Percentiles rank a stretch among this genome's conserved stretches.
These are phyloP conservation scores for Melipona bicolor DNA, from an alignment of 2,888 invertebrate genomes.

Conservation along the genomic window DNA sequence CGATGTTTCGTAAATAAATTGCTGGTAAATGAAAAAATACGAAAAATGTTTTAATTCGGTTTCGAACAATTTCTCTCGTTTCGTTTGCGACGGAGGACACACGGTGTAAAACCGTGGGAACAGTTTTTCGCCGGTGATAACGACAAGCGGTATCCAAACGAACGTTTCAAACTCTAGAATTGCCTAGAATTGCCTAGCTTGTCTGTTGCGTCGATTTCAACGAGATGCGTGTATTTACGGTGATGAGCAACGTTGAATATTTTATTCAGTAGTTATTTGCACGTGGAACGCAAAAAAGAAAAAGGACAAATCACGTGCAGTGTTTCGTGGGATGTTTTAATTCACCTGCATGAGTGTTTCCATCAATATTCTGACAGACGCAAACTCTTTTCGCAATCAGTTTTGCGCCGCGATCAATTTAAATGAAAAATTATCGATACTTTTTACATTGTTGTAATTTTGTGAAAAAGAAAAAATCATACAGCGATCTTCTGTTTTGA, in stretches of 20 bases:
- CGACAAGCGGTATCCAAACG: slow-evolving; percentile 48
- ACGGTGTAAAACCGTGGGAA: background rate
- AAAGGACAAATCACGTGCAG: too few relatives aligned
- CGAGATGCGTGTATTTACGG: background rate
- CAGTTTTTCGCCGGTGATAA: background rate
- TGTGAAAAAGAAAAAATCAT: background rate
- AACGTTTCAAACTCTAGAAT: slow-evolving; percentile 42
- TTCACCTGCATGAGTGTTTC: too few relatives aligned
- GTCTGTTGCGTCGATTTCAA: slow-evolving; percentile 44
- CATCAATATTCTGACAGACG: too few relatives aligned
- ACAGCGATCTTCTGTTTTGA: too few relatives aligned
- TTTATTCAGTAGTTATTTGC: background rate
- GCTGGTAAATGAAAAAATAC: too few relatives aligned
- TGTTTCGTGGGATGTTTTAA: too few relatives aligned
- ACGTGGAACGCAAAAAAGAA: background rate
- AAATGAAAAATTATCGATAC: too few relatives aligned
- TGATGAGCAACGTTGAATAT: background rate
- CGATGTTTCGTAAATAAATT: too few relatives aligned
- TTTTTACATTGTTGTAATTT: too few relatives aligned
- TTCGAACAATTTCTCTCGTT: background rate
- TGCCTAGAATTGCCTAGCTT: slow-evolving; percentile 1
- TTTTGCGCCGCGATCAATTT: too few relatives aligned
- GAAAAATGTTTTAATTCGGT: background rate
- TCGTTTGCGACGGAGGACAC: background rate
- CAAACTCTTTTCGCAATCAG: too few relatives aligned